phyloP scores from a whole-genome alignment of 1,140 invertebrate species.

The Ceratoteleas bidentatus region DNA sequence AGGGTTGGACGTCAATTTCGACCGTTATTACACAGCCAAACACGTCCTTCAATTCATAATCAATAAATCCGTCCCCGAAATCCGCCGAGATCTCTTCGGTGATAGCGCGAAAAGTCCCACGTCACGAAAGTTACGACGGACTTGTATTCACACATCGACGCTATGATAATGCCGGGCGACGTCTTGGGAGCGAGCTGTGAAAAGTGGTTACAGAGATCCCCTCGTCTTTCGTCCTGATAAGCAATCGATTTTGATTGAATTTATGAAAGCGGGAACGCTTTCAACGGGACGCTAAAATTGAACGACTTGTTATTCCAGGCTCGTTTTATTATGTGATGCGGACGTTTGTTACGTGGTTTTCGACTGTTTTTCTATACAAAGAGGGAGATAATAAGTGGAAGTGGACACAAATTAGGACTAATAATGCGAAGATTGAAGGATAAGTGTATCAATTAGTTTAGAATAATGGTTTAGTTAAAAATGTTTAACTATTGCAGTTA shows the following conservation, averaged over 20 bases:
- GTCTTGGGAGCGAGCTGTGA: constrained; percentile 39
- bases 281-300: constrained; percentile 37
- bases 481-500: too few species aligned
- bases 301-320: constrained; percentile 52
- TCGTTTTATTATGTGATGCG: constrained; percentile 24
- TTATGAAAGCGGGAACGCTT: constrained; percentile 42
- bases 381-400: too few species aligned
- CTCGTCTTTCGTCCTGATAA: constrained; percentile 50
- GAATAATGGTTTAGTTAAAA: too few species aligned
- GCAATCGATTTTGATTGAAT: constrained; percentile 63
- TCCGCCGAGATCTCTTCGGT: constrained; percentile 12
- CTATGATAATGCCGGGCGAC: constrained; percentile 45
- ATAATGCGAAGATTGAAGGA: too few species aligned
- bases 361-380: too few species aligned
- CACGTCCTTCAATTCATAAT: constrained; percentile 42
- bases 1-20: constrained; percentile 19
- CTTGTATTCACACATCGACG: constrained; percentile 55
- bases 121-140: constrained; percentile 32
- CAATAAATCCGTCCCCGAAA: constrained; percentile 47
- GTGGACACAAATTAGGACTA: too few species aligned
- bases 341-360: constrained; percentile 28
- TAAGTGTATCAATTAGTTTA: too few species aligned
- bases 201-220: constrained; percentile 54
- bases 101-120: constrained; percentile 46
- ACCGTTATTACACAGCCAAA: constrained; percentile 28